A percentile compares a stretch with the other conserved stretches of the same genome.
Evolutionary conservation across 2,113 vertebrate species (phyloP).

Genomic region (Kobus ellipsiprymnus): DNA sequence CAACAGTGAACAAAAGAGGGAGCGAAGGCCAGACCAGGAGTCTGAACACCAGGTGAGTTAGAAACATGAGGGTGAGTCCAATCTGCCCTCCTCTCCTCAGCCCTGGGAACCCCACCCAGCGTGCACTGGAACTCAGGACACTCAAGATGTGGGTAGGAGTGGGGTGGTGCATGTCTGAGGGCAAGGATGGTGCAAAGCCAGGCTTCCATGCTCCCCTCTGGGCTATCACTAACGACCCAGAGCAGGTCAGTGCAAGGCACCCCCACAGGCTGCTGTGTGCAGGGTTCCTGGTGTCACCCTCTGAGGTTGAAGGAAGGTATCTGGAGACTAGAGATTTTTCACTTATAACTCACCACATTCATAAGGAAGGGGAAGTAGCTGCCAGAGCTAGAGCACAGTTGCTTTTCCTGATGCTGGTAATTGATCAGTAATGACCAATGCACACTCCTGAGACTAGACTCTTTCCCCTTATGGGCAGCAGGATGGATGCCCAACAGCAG

Average conservation of each 20-base stretch:
- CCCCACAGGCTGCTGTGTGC: not conserved
- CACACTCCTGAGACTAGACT: not conserved
- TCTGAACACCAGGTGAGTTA: not conserved
- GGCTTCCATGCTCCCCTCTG: not conserved
- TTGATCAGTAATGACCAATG: not conserved
- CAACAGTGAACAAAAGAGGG: not conserved
- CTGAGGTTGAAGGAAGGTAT: not conserved
- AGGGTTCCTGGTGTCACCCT: not conserved
- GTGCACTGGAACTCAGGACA: not conserved
- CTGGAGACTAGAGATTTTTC: not conserved
- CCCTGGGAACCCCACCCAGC: not conserved
- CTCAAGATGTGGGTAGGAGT: not conserved
- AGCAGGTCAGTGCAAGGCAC: not conserved
- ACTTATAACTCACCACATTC: constrained; percentile 3
- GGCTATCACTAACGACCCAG: not conserved
- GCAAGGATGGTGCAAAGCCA: not conserved
- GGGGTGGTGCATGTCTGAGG: not conserved
- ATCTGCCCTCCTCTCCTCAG: not conserved
- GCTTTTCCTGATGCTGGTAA: constrained; percentile 23
- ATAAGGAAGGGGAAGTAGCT: not conserved
- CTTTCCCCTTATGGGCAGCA: not conserved
- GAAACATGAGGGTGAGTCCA: not conserved
- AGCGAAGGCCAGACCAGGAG: not conserved
- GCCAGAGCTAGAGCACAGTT: not conserved
- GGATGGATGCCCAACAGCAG: not conserved